Evolutionary conservation across 2,797 vertebrate genomes (phyloP), one percentile per base, ranked within the genome.

Genomic region (Leuciscus waleckii): DNA sequence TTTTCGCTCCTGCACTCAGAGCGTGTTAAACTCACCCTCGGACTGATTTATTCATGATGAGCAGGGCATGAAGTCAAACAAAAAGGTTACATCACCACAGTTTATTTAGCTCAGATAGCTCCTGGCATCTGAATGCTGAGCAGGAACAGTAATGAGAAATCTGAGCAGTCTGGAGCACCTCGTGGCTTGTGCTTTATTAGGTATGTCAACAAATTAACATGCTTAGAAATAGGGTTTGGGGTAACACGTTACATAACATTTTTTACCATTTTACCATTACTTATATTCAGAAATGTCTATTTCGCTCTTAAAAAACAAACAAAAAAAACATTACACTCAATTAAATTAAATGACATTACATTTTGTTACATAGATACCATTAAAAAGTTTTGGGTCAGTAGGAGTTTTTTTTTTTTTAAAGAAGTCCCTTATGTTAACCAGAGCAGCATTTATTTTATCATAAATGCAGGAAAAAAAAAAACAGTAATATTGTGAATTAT

Each of bases 1-100:
- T 19, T 61, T 23, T 67, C 9, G 49, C 54, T 65, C n/a, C 32
- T 43, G 81, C 19, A 46, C 85, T 77, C 54, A 49, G 75, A 70
- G 39, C 32, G 39, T 81, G 79, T 76, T 49, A 81, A 71, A 84
- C 75, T 79, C 80, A 67, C 39, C 51, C 63, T 51, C 21, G 17
- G 14, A 8, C 16, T 90, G 29, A 88, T 87, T 88, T 89, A 89
- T 90, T 91, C 87, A 90, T 89, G 79, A 80, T 46, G 68, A 87
- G 70, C 79, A 74, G 82, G 46, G 65, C 26, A 49, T 70, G 67
- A 84, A 70, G 65, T 75, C 81, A 81, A 85, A 81, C 54, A 37
- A 69, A 73, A 68, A 81, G 79, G 73, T 88, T 87, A 87, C 82
- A 88, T 79, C 81, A 83, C 58, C 73, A 65, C 61, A 49, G 63